Percentiles rank a stretch among this genome's conserved stretches.
Evolutionary conservation across 2,113 vertebrate species (phyloP).

Genomic region (Miniopterus natalensis): DNA sequence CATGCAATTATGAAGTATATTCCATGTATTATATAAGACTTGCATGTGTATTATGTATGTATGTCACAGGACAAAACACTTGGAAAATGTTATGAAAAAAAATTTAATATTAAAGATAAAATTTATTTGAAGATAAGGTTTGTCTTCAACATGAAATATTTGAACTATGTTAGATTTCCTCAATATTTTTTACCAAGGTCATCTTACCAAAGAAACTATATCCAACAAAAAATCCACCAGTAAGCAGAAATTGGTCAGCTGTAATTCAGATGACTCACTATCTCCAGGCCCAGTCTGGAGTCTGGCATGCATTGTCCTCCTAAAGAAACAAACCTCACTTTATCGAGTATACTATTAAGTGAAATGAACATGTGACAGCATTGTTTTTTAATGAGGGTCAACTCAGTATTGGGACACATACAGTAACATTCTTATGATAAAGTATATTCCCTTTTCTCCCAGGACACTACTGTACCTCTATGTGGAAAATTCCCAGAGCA

Average conservation of each 20-base stretch:
- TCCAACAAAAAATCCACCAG: slow-evolving; percentile 99
- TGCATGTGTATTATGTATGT: not conserved
- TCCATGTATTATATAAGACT: slow-evolving; percentile 16
- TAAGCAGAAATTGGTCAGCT: slow-evolving; percentile 96
- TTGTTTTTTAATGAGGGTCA: not conserved
- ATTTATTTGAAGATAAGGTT: slow-evolving; percentile 37
- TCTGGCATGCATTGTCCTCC: slow-evolving; percentile 92
- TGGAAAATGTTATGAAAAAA: slow-evolving; percentile 48
- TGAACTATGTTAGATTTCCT: slow-evolving; percentile 21
- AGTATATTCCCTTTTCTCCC: not conserved
- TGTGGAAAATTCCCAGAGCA: not conserved
- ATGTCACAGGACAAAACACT: slow-evolving; percentile 4
- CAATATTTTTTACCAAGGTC: slow-evolving; percentile 26
- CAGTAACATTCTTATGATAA: not conserved
- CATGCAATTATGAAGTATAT: slow-evolving; percentile 66
- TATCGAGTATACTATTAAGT: slow-evolving; percentile 51
- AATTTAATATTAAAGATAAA: slow-evolving; percentile 63
- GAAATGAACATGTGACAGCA: not conserved
- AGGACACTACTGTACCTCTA: not conserved
- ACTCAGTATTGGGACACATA: not conserved
- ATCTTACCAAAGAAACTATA: slow-evolving; percentile 99
- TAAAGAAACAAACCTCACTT: slow-evolving; percentile 85
- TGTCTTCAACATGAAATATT: slow-evolving; percentile 30
- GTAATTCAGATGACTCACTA: slow-evolving; percentile 90
- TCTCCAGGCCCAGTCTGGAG: slow-evolving; percentile 87